Percentiles rank a stretch among this genome's conserved stretches.
These are phyloP conservation scores for Hyles lineata DNA, from an alignment of 2,888 invertebrate genomes.

Conservation along the genomic window DNA sequence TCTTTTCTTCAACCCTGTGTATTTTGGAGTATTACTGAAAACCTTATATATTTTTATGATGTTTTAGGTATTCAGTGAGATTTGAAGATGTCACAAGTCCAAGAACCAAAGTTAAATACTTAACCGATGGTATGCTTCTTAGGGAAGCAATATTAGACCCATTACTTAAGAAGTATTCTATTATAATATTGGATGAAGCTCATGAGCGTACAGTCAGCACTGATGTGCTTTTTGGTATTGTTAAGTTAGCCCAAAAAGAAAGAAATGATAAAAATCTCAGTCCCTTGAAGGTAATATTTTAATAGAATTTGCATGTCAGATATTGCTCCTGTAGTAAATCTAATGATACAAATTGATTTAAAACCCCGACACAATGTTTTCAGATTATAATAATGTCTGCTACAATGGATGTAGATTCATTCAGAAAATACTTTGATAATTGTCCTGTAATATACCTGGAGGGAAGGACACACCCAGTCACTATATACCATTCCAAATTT, in stretches of 20 bases:
- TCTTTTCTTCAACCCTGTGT: no score
- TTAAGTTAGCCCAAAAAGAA: slow-evolving; percentile 93
- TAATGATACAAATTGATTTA: no score
- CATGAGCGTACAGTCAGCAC: slow-evolving; percentile 98
- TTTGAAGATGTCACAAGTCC: slow-evolving; percentile 95
- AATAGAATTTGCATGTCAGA: background rate
- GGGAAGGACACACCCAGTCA: slow-evolving; percentile 94
- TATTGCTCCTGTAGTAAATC: no score
- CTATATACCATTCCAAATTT: slow-evolving; percentile 88
- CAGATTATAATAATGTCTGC: slow-evolving; percentile 96
- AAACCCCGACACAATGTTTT: slow-evolving; percentile 45
- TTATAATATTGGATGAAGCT: slow-evolving; percentile 96
- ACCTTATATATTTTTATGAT: background rate
- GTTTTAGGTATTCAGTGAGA: slow-evolving; percentile 90
- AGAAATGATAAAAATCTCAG: slow-evolving; percentile 85
- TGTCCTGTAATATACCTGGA: slow-evolving; percentile 95
- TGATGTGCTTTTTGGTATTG: slow-evolving; percentile 96
- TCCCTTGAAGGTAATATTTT: slow-evolving; percentile 86
- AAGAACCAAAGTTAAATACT: slow-evolving; percentile 93
- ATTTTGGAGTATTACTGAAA: no score
- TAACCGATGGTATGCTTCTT: slow-evolving; percentile 97
- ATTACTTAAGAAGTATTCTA: slow-evolving; percentile 89
- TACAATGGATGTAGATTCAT: slow-evolving; percentile 98
- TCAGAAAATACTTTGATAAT: slow-evolving; percentile 94
- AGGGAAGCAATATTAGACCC: slow-evolving; percentile 94